Evolutionary conservation across 1,140 invertebrate genomes (phyloP), one percentile per base, ranked within the genome.

Genomic region (Zaprionus camerounensis): DNA sequence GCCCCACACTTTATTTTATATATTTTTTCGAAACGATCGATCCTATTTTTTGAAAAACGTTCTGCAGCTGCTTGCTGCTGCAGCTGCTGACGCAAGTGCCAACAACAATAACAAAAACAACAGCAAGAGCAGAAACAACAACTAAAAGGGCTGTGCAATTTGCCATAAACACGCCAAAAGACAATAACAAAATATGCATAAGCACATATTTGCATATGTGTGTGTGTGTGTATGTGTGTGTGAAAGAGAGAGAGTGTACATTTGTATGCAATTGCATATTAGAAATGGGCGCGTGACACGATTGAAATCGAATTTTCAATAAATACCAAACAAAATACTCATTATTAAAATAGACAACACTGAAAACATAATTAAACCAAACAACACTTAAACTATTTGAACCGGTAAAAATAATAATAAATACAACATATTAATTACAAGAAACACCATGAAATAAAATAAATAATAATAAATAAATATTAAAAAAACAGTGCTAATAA

Each of bases 161-260:
- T 83, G 77, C 75, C 83, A 86, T 88, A 83, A 88, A 88, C 80
- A 87, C 82, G 83, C 74, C 79, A 88, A 88, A 87, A 72, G 75
- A 88, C 73, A 80, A 83, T 78, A 81, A 72, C 70, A 72, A 73
- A 75, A 82, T 78, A 68, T 77, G 55, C 56, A 71, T 76, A 51
- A 73, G 38, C 41, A 65, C 22, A 66, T 78, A 65, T 44, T 41
- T 38, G 44, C 41, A 36, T 67, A 44, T 53, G 61, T 74, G 31
- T n/a, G 22, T 26, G 49, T 34, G 13, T 38, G 20, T 20, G 20
- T 20, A 22, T n/a, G 34, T 36, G 56, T 26, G 26, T 59, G 38
- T 36, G 57, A 20, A n/a, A 17, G 41, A 6, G 41, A 7, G 41
- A 46, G n/a, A 17, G 41, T 46, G 41, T 44, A 7, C n/a, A 46